Evolutionary conservation across 2,888 invertebrate genomes (phyloP).

Genomic region (Drosophila paranaensis): DNA sequence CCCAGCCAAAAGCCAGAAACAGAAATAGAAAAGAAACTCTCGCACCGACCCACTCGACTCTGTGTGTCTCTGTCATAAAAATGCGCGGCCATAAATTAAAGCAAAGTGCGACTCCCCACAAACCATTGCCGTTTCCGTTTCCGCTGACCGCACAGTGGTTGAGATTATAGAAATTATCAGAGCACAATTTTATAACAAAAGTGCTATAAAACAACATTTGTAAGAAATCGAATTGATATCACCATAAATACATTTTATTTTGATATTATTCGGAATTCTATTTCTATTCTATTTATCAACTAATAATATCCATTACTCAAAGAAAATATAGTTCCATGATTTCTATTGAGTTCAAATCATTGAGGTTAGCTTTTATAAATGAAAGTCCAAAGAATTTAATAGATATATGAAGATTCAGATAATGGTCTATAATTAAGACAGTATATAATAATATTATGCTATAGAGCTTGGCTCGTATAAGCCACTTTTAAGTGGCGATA

Average conservation of each 20-base stretch:
- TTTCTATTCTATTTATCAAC: no score
- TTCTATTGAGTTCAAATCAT: no score
- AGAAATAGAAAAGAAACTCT: constrained; percentile 31
- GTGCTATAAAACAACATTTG: no score
- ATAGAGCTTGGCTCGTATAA: background rate
- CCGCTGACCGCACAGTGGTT: constrained; percentile 66
- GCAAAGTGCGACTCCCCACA: constrained; percentile 62
- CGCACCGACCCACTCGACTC: constrained; percentile 46
- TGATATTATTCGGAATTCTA: no score
- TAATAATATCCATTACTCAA: no score
- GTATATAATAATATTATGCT: background rate
- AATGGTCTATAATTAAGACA: background rate
- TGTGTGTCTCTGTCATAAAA: constrained; percentile 77
- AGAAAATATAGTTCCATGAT: no score
- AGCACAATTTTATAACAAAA: no score
- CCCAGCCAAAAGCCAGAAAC: constrained; percentile 12
- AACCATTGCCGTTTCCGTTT: constrained; percentile 56
- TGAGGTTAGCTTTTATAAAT: no score
- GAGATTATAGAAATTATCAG: background rate
- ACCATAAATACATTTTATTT: no score
- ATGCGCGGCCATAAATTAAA: constrained; percentile 78
- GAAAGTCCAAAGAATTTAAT: background rate
- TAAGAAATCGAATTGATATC: background rate
- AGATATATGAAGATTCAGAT: background rate
- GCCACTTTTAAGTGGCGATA: background rate